Conservation (phyloP, 1,140 invertebrate species). For the Eurosta solidaginis region DNA sequence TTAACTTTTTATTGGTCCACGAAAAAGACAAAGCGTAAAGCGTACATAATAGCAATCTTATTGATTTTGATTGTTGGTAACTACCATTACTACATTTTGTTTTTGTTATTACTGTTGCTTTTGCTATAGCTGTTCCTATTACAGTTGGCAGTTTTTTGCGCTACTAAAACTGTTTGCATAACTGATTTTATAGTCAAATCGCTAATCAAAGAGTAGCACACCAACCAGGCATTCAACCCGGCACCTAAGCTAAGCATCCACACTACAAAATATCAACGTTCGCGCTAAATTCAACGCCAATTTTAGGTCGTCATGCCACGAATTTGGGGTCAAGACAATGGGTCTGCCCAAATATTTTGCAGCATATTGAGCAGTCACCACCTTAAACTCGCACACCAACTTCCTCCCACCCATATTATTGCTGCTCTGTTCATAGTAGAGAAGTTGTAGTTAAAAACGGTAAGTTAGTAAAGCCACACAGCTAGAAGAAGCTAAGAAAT, state of each 20-base stretch:
- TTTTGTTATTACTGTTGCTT: background rate
- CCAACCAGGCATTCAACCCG: background rate
- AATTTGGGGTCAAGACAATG: background rate
- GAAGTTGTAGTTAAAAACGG: no score
- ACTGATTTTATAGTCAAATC: conserved; percentile 21
- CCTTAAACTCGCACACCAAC: background rate
- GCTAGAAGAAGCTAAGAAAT: background rate
- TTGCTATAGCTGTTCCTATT: no score
- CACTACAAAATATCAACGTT: background rate
- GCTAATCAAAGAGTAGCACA: background rate
- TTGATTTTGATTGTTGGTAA: conserved; percentile 17
- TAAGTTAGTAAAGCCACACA: background rate
- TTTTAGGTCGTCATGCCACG: conserved; percentile 13
- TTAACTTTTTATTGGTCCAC: background rate
- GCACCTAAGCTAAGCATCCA: background rate
- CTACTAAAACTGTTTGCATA: background rate
- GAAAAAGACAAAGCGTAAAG: no score
- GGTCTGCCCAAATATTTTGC: background rate
- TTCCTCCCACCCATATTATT: background rate
- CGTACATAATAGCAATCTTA: conserved; percentile 13
- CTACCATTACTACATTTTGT: background rate
- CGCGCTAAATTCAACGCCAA: conserved; percentile 5
- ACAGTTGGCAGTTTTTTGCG: background rate
- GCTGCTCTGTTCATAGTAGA: no score
- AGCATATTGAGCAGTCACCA: background rate